These are phyloP conservation scores for Hippopotamus amphibius DNA, from an alignment of 2,113 vertebrate genomes.

Conservation along the genomic window DNA sequence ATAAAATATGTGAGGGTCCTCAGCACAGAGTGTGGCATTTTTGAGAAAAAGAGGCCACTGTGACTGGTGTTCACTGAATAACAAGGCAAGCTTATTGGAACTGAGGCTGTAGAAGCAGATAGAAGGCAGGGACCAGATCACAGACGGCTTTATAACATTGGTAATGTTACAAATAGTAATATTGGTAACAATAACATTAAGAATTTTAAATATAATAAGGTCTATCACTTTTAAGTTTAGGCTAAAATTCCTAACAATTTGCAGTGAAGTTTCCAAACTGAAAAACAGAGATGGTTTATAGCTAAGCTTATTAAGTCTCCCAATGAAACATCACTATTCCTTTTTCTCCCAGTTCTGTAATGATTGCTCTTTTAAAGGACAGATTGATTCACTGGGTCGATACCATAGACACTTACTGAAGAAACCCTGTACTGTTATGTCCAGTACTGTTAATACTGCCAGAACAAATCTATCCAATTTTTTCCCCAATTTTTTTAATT, in stretches of 20 bases:
- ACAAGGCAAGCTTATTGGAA: not conserved
- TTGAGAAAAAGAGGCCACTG: not conserved
- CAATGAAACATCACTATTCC: conserved; percentile 12
- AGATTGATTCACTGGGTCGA: not conserved
- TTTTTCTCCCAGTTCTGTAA: not conserved
- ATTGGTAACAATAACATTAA: not conserved
- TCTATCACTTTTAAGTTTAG: not conserved
- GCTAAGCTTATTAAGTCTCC: not conserved
- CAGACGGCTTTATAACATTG: not conserved
- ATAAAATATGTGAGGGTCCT: not conserved
- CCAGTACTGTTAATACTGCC: not conserved
- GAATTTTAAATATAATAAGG: conserved; percentile 20
- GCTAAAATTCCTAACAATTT: not conserved
- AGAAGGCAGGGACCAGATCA: not conserved
- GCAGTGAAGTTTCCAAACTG: conserved; percentile 14
- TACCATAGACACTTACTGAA: not conserved
- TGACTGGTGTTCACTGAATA: not conserved
- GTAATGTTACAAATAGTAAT: not conserved
- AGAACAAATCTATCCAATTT: not conserved
- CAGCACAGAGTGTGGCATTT: not conserved
- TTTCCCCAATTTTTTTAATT: not conserved
- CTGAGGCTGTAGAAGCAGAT: not conserved
- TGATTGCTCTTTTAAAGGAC: not conserved
- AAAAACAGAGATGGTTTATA: not conserved
- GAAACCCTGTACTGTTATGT: not conserved